Conservation (phyloP, 2,113 vertebrate species). For the Petrocephalus zakoni region DNA sequence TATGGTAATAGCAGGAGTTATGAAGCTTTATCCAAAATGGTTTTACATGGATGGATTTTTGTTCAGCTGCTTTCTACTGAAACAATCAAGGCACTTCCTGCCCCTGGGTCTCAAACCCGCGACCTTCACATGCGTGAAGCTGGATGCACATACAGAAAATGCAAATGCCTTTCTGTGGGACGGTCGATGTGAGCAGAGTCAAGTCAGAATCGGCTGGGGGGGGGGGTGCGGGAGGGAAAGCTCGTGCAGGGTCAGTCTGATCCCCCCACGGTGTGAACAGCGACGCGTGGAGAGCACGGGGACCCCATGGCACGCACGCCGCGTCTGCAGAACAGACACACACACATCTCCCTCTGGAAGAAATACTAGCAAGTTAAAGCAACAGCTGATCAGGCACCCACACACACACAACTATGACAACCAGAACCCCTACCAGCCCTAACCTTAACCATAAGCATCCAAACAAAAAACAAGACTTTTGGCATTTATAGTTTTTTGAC, state of each 20-base stretch:
- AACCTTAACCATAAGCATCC: background rate
- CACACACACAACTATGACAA: background rate
- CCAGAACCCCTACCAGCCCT: background rate
- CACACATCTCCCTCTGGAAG: background rate
- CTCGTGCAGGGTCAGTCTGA: background rate
- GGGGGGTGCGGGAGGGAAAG: background rate
- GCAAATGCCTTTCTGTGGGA: background rate
- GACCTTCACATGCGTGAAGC: background rate
- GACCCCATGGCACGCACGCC: background rate
- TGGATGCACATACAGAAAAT: background rate
- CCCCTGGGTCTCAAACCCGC: background rate
- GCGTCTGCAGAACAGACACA: background rate
- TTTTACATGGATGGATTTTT: background rate
- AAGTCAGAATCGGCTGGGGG: background rate
- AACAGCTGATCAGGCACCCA: background rate
- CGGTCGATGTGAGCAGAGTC: background rate
- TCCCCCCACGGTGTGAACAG: background rate
- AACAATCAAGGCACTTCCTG: background rate
- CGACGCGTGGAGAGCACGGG: background rate
- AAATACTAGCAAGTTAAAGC: background rate
- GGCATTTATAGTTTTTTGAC: background rate
- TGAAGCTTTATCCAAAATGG: background rate
- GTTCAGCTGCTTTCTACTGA: background rate
- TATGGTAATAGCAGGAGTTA: background rate
- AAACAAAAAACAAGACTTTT: background rate